Evolutionary conservation across 2,797 vertebrate species (phyloP), one percentile per base, ranked within the genome.

Genomic region (Peromyscus nudipes): DNA sequence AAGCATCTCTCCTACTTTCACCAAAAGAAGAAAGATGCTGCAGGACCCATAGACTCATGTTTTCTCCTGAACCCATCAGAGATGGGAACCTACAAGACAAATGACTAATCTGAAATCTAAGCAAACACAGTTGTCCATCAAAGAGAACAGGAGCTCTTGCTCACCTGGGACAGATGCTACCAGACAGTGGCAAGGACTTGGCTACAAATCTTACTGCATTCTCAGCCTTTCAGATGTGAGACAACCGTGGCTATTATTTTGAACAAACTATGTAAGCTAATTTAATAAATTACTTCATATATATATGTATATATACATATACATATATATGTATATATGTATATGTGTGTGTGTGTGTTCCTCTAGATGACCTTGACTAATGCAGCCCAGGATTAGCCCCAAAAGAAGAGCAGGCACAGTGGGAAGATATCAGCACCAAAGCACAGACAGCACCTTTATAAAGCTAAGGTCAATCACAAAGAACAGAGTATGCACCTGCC

Each of bases 101-200:
- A 55, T 5, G 23, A 25, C 13, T 65, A 64, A 76, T 76, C 77
- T 94, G 82, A 91, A 94, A 92, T 85, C 29, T 82, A 85, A 94
- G 67, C 90, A 85, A 62, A 91, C 29, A 27, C 37, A 86, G 81
- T n/a, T 86, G 64, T 96, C 82, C 65, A 46, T 84, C 86, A 89
- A 60, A 40, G 1, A 62, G 79, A 92, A 79, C 16, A 60, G 40
- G 37, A 93, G 23, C 7, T 49, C 27, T 88, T 88, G 60, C 5
- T 92, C 87, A 94, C 46, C 84, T 57, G n/a, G 29, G 46, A 57
- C 13, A 77, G 79, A 88, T 92, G 76, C 69, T 89, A 21, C 65
- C 23, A 49, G 86, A 65, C 6, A 55, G 25, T 34, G 7, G 25
- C 85, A 94, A 94, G 60, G 90, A 91, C 81, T 91, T 0, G 7